Evolutionary conservation across 2,888 invertebrate species (phyloP).

Genomic region (Meghimatium bilineatum): DNA sequence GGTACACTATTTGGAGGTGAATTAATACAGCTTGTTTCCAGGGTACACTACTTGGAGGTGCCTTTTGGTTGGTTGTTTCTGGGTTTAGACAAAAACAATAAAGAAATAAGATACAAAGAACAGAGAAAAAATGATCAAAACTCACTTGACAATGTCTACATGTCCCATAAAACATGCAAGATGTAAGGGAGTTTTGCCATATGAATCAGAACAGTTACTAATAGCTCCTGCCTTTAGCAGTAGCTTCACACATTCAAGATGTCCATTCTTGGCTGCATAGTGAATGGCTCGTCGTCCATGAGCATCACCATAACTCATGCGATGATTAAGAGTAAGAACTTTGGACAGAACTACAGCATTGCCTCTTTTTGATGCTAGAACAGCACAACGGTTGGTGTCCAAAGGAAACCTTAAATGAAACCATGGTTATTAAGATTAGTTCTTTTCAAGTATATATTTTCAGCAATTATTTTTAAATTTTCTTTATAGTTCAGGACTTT

Average conservation of each 20-base stretch:
- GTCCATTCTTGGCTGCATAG: constrained; percentile 57
- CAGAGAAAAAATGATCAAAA: not conserved
- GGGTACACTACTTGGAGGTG: too few relatives aligned
- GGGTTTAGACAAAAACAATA: too few relatives aligned
- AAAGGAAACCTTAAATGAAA: constrained; percentile 21
- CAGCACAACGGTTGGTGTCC: constrained; percentile 39
- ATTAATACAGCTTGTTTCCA: too few relatives aligned
- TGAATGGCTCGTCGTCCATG: constrained; percentile 56
- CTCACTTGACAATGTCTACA: constrained; percentile 41
- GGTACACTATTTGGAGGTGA: too few relatives aligned
- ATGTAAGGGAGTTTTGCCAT: constrained; percentile 60
- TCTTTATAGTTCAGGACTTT: too few relatives aligned
- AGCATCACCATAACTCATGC: constrained; percentile 51
- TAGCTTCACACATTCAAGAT: constrained; percentile 45
- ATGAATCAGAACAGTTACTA: constrained; percentile 55
- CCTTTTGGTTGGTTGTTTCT: too few relatives aligned
- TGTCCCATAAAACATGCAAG: constrained; percentile 45
- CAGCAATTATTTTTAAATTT: too few relatives aligned
- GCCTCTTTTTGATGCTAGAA: constrained; percentile 35
- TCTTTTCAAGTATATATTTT: too few relatives aligned
- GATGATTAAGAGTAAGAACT: constrained; percentile 44
- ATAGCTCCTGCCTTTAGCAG: constrained; percentile 58
- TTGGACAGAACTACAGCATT: constrained; percentile 30
- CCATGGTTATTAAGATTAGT: not conserved
- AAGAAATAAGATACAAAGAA: too few relatives aligned